Evolutionary conservation across 2,113 vertebrate species (phyloP).

Genomic region (Lanius ludovicianus): DNA sequence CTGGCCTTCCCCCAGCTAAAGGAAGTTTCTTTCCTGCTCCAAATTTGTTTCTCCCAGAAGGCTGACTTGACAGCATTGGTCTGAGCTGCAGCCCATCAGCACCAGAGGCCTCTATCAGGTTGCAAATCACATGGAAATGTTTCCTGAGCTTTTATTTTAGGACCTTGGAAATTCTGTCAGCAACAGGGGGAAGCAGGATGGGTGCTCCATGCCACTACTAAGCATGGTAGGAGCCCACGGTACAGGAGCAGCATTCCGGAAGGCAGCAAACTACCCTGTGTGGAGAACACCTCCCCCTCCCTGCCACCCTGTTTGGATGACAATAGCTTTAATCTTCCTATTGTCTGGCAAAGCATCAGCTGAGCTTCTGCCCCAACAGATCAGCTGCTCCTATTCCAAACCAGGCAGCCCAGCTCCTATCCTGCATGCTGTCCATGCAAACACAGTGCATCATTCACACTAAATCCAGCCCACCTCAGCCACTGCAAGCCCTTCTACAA

Average conservation of each 20-base stretch:
- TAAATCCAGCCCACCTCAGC: background rate
- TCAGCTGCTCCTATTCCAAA: background rate
- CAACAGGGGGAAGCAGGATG: background rate
- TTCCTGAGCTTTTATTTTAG: background rate
- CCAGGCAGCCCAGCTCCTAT: background rate
- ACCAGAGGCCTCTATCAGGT: background rate
- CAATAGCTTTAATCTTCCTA: background rate
- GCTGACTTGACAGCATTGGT: background rate
- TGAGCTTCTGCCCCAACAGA: background rate
- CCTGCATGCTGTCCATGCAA: background rate
- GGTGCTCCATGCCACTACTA: background rate
- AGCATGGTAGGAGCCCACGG: background rate
- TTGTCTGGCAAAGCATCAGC: background rate
- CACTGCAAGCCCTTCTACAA: rapidly evolving
- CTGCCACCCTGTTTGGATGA: background rate
- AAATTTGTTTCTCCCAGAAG: background rate
- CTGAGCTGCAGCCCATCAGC: background rate
- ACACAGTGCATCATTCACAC: rapidly evolving
- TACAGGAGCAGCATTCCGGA: background rate
- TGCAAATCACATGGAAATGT: background rate
- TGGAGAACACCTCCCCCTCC: background rate
- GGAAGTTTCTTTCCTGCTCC: background rate
- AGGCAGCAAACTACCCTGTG: background rate
- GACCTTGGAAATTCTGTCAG: background rate
- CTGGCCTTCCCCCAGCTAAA: background rate